Conservation (phyloP, 2,888 invertebrate genomes). For the Myopa tessellatipennis region DNA sequence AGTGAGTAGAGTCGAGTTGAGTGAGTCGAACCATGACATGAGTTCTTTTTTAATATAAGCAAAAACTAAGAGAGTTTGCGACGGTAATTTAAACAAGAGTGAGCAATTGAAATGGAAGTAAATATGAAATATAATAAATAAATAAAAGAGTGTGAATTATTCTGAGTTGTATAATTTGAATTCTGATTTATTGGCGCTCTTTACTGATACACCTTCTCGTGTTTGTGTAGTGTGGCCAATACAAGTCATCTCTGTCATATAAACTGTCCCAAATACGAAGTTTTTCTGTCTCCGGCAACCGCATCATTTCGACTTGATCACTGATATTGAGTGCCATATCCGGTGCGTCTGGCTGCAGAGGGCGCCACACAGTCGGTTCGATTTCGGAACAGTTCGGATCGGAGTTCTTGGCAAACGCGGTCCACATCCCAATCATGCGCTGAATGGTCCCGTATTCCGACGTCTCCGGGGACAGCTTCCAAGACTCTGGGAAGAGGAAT, state of each 20-base stretch:
- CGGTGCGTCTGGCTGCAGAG: not conserved
- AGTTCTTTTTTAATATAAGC: too few species aligned
- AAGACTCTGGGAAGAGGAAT: slow-evolving; percentile 61
- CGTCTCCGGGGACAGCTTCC: slow-evolving; percentile 56
- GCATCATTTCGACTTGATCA: slow-evolving; percentile 54
- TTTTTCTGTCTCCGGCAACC: slow-evolving; percentile 60
- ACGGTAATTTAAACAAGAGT: too few species aligned
- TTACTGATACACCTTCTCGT: too few species aligned
- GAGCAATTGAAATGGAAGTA: too few species aligned
- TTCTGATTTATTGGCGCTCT: too few species aligned
- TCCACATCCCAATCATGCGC: slow-evolving; percentile 62
- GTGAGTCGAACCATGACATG: too few species aligned
- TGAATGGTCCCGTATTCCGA: slow-evolving; percentile 62
- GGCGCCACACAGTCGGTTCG: slow-evolving; percentile 36
- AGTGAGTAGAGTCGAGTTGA: too few species aligned
- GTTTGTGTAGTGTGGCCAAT: not conserved
- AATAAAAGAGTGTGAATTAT: too few species aligned
- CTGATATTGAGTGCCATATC: slow-evolving; percentile 55
- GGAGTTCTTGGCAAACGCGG: slow-evolving; percentile 59
- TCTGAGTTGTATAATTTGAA: too few species aligned
- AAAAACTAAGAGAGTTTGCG: too few species aligned
- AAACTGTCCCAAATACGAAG: slow-evolving; percentile 60
- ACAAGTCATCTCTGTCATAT: slow-evolving; percentile 47
- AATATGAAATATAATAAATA: too few species aligned
- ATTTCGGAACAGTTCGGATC: slow-evolving; percentile 60